Percentiles rank a stretch among this genome's conserved stretches.
Evolutionary conservation across 2,888 invertebrate genomes (phyloP).

Genomic region (Fragum sueziense): DNA sequence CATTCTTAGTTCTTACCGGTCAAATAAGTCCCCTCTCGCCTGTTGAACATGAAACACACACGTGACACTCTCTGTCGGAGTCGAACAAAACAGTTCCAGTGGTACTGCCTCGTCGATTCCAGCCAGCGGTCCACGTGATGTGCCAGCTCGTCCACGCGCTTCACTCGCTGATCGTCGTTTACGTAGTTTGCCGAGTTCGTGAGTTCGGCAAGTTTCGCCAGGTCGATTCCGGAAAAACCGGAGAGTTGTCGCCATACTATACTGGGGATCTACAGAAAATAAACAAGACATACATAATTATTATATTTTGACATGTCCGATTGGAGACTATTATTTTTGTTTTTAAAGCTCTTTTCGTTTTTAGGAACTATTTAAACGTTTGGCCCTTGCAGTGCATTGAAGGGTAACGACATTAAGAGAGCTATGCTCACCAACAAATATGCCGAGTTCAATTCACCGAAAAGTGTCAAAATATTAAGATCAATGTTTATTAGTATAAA

Average conservation of each 20-base stretch:
- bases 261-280: conserved; percentile 75
- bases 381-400: no score
- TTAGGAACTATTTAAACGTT: no score
- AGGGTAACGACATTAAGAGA: no score
- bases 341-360: no score
- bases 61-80: conserved; percentile 68
- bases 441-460: no score
- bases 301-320: no score
- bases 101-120: conserved; percentile 73
- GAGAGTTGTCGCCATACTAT: conserved; percentile 82
- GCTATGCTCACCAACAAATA: no score
- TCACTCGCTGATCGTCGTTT: conserved; percentile 65
- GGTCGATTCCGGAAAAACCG: conserved; percentile 73
- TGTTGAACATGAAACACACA: conserved; percentile 70
- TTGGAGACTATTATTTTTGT: no score
- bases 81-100: conserved; percentile 72
- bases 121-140: conserved; percentile 74
- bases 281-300: background rate
- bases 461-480: no score
- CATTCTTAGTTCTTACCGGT: conserved; percentile 60
- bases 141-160: conserved; percentile 70
- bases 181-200: conserved; percentile 69
- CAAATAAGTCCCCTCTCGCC: conserved; percentile 74
- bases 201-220: conserved; percentile 73
- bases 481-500: no score